Conservation (phyloP, 2,797 vertebrate genomes). For the Salarias fasciatus region DNA sequence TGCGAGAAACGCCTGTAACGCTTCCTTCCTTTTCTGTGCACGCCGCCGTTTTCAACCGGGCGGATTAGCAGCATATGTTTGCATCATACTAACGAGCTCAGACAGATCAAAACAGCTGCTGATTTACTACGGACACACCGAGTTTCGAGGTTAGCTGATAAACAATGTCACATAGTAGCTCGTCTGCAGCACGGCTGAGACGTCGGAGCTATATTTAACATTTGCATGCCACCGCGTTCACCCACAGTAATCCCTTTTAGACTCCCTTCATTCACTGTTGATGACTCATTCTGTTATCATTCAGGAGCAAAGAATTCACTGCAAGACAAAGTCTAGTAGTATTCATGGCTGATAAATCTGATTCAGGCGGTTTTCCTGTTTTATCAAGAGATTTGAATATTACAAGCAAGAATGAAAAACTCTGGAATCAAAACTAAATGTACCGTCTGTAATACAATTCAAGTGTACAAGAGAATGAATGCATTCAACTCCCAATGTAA, state of each 20-base stretch:
- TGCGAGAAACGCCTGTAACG: neutral
- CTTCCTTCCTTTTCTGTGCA: constrained; percentile 4
- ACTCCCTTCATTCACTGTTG: neutral
- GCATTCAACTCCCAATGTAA: too few relatives aligned
- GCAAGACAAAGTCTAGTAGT: neutral
- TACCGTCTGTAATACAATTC: too few relatives aligned
- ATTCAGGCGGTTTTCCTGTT: too few relatives aligned
- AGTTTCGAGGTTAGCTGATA: constrained; percentile 13
- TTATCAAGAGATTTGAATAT: too few relatives aligned
- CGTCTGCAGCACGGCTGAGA: constrained; percentile 2
- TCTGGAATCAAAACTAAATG: too few relatives aligned
- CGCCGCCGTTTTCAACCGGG: neutral
- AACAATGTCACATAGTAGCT: constrained; percentile 7
- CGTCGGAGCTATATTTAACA: constrained; percentile 26
- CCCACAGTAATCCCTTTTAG: constrained; percentile 23
- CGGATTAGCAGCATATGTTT: constrained; percentile 1
- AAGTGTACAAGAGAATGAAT: too few relatives aligned
- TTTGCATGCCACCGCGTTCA: neutral
- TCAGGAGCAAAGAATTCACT: neutral
- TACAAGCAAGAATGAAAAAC: too few relatives aligned
- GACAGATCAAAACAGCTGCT: constrained; percentile 9
- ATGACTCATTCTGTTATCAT: constrained; percentile 14
- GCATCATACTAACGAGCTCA: constrained; percentile 9
- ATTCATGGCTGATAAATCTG: neutral
- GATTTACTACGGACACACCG: neutral